Evolutionary conservation across 1,140 invertebrate genomes (phyloP).

Genomic region (Sycobia sp.): DNA sequence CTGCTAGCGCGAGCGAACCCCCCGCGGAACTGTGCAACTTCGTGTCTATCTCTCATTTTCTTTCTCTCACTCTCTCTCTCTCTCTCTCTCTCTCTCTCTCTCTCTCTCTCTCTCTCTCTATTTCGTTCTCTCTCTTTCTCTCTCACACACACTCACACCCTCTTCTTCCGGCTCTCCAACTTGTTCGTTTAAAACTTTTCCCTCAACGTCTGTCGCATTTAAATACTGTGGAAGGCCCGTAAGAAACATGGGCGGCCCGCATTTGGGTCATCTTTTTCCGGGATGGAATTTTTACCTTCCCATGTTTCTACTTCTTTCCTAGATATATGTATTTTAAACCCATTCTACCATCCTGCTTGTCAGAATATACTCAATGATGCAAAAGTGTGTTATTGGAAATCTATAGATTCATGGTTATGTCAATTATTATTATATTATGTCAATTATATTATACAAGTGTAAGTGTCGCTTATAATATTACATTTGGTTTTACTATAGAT

Average conservation of each 20-base stretch:
- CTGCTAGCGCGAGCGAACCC: slow-evolving; percentile 6
- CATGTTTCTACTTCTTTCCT: too few species aligned
- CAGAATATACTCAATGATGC: too few species aligned
- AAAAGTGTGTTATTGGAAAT: too few species aligned
- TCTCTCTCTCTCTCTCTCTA: background rate
- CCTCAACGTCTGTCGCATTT: background rate
- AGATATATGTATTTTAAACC: too few species aligned
- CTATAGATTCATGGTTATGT: too few species aligned
- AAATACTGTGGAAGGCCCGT: slow-evolving; percentile 2
- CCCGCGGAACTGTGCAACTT: slow-evolving; percentile 25
- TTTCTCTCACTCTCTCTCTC: background rate
- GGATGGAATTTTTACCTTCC: background rate
- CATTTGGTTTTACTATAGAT: too few species aligned
- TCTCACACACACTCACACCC: background rate
- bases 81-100: background rate
- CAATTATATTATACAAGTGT: too few species aligned
- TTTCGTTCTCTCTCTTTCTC: background rate
- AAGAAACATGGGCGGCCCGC: background rate
- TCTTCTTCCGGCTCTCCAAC: background rate
- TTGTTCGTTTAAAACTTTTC: background rate
- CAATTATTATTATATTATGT: too few species aligned
- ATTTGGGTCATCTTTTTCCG: slow-evolving; percentile 18
- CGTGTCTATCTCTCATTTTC: too few species aligned
- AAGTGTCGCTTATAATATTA: too few species aligned
- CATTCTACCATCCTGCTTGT: too few species aligned